Base-by-base conservation (phyloP, 2,888 invertebrate species). In the Troides oblongomaculatus region DNA sequence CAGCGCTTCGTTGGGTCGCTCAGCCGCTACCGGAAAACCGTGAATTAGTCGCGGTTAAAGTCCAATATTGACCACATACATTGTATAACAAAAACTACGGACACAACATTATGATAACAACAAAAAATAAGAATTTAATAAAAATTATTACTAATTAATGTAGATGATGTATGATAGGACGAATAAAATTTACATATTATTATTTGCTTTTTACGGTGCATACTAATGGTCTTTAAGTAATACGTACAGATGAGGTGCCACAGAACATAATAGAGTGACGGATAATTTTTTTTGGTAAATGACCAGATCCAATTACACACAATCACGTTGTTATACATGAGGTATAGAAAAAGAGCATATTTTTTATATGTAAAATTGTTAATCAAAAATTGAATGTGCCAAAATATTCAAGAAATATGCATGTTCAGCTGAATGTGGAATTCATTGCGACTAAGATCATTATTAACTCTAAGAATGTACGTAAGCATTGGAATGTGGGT, bases 1-100 rank as follows among this genome's bases (percentile, higher is more conserved):
- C 93, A 92, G 25, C 93, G 86, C 79, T 90, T 90, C 74, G 83
- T 84, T 73, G 86, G 79, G 76, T 90, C 90, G 72, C 84, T 81
- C 83, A 88, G 87, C 77, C 89, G 90, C 92, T 92, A 89, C 68
- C 72, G 82, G 81, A 85, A 77, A 85, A 81, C 76, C 73, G 74
- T 70, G 73, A 74, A 73, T 73, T 73, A 72, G 72, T 72, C 69
- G 72, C 70, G 66, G 62, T 64, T 73, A 76, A 75, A 81, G 82
- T 82, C 83, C 83, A 83, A 83, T 83, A 83, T 82, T 80, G 83
- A 83, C 80, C 76, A 67, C 60, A 67, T 50, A 69, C 66, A 60
- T 59, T 57, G 46, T 60, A 21, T 60, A 56, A 63, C 50, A 53
- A 57, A 25, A 50, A 58, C 43, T 50, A 66, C 62, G 68, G 68